Evolutionary conservation across 2,888 invertebrate genomes (phyloP), one percentile per base, ranked within the genome.

Genomic region (Griposia aprilina): DNA sequence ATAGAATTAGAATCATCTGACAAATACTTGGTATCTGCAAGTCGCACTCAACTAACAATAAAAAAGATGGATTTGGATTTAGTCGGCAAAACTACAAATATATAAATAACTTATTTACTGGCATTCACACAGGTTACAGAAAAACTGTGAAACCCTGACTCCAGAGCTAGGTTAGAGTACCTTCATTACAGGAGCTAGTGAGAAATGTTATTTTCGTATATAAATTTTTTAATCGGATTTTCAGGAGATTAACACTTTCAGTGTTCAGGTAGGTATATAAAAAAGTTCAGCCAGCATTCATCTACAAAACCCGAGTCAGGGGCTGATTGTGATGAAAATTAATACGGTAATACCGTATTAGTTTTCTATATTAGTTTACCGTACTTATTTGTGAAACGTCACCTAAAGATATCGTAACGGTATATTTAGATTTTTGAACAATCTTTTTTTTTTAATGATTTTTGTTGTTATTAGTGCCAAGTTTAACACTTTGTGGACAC

Each of bases 1-100:
- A 77, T 89, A 48, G n/a, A 11, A 36, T 63, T n/a, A n/a, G n/a
- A n/a, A n/a, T n/a, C 77, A 2, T 89, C 90, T 17, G 41, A 81
- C 41, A 80, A 74, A 15, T 86, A 83, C 66, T 45, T 65, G 20
- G 59, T 90, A 75, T 80, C 85, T 26, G 52, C 62, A n/a, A 82
- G 81, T 55, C 74, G 80, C 15, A 84, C 82, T 30, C 67, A 78
- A 55, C 65, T 90, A 0, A 85, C 52, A 69, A 87, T 90, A 10
- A 81, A 72, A 20, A 82, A 76, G 36, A 85, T 91, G 84, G 59
- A 88, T 65, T 4, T 82, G 26, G 67, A 82, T 68, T 59, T 59
- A 5, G 82, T 52, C 4, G 84, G 76, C 41, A 74, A 69, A 36
- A 69, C 69, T 69, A 20, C 2, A 67, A 59, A 57, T 23, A 15